Conservation (phyloP, 1,140 invertebrate species). For the Rhopalosiphum padi region DNA sequence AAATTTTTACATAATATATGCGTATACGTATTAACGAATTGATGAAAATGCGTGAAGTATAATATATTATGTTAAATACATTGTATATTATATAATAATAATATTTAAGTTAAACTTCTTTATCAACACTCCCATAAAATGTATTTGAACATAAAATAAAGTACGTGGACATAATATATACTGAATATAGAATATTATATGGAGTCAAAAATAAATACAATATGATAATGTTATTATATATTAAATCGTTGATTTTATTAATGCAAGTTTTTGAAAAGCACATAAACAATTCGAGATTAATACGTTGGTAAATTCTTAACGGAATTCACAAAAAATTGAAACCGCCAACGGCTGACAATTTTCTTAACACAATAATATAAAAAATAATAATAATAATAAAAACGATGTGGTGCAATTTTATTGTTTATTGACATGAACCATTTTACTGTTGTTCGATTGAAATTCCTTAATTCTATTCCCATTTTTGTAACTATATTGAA, state of each 20-base stretch:
- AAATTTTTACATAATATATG: no score
- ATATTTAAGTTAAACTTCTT: background rate
- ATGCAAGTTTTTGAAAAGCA: background rate
- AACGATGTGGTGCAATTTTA: background rate
- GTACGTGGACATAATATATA: background rate
- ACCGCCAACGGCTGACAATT: background rate
- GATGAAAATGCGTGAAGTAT: background rate
- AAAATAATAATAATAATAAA: background rate
- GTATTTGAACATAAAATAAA: background rate
- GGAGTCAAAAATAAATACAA: no score
- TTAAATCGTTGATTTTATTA: background rate
- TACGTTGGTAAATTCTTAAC: background rate
- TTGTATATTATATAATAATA: background rate
- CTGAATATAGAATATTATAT: no score
- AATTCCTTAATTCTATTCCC: background rate
- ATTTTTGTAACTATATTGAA: background rate
- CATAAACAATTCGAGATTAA: background rate
- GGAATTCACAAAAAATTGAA: background rate
- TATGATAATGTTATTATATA: background rate
- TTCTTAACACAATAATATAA: background rate
- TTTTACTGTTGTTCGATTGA: background rate
- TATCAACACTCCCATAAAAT: background rate
- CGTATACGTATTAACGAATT: background rate
- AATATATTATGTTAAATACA: background rate
- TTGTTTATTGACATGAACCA: background rate